Conservation (phyloP, 2,797 vertebrate genomes). For the Geotria australis region DNA sequence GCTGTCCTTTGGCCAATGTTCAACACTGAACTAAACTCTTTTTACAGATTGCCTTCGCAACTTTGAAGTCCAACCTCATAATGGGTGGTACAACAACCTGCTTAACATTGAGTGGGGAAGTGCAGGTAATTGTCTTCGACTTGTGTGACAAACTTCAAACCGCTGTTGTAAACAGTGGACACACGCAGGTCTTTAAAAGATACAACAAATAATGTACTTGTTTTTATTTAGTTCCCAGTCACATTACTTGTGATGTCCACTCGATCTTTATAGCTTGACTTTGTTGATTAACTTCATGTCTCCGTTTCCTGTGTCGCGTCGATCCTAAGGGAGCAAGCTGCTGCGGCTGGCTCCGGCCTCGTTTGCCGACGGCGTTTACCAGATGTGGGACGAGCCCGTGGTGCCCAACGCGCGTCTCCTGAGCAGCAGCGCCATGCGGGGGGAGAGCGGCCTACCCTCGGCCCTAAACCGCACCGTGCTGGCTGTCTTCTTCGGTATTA, state of each 20-base stretch:
- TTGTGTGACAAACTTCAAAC: too few species aligned
- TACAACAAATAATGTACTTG: too few species aligned
- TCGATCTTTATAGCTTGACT: too few species aligned
- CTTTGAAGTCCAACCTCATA: conserved; percentile 35
- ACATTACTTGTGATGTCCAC: too few species aligned
- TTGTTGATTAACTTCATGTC: too few species aligned
- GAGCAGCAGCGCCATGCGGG: conserved; percentile 13
- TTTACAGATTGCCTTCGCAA: too few species aligned
- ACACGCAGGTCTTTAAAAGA: too few species aligned
- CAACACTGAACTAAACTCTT: too few species aligned
- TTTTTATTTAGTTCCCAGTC: too few species aligned
- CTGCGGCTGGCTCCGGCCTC: conserved; percentile 35
- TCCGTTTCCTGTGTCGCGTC: conserved; percentile 9
- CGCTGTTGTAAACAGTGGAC: too few species aligned
- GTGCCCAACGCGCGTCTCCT: conserved; percentile 43
- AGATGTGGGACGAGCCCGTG: conserved; percentile 20
- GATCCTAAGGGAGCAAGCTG: conserved; percentile 12
- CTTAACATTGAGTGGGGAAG: conserved; percentile 26
- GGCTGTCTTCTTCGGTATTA: conserved; percentile 60
- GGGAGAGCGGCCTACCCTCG: conserved; percentile 24
- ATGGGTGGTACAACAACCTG: conserved; percentile 86
- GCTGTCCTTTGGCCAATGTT: too few species aligned
- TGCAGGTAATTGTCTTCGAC: conserved; percentile 12
- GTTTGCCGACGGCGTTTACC: conserved; percentile 46
- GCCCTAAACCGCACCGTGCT: conserved; percentile 36